phyloP scores from a whole-genome alignment of 1,140 invertebrate species.

The Pseudachorutes palmiensis region DNA sequence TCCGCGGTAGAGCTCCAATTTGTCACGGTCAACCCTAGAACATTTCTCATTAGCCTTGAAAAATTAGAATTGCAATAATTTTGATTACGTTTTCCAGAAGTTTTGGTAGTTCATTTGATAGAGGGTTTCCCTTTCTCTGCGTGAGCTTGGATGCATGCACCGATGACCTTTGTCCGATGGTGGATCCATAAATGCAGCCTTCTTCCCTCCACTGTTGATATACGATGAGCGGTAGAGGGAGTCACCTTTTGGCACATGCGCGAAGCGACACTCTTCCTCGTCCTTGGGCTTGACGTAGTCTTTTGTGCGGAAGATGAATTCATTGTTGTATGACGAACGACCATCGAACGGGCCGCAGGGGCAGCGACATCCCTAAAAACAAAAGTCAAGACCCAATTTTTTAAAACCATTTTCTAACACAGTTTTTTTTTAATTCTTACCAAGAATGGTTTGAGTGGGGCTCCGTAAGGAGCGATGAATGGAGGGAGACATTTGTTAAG shows the following conservation, averaged over 20 bases:
- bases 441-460: constrained; percentile 29
- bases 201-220: constrained; percentile 21
- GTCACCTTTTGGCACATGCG: constrained; percentile 12
- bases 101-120: constrained; percentile 18
- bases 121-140: constrained; percentile 18
- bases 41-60: too few relatives aligned
- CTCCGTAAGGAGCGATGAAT: constrained; percentile 29
- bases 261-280: constrained; percentile 9
- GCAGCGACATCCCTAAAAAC: constrained; percentile 9
- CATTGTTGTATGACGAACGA: constrained; percentile 27
- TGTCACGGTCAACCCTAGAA: background rate
- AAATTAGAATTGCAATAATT: background rate
- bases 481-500: constrained; percentile 25
- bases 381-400: background rate
- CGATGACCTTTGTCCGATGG: constrained; percentile 25
- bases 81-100: constrained; percentile 27
- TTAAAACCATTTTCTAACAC: background rate
- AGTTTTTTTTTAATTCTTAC: background rate
- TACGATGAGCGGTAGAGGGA: constrained; percentile 22
- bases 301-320: constrained; percentile 22
- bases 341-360: constrained; percentile 32
- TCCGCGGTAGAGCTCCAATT: constrained; percentile 23
- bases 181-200: constrained; percentile 24
- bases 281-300: constrained; percentile 14
- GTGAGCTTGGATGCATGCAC: constrained; percentile 25